phyloP scores from a whole-genome alignment of 2,888 invertebrate species.

The Carterocephalus palaemon region DNA sequence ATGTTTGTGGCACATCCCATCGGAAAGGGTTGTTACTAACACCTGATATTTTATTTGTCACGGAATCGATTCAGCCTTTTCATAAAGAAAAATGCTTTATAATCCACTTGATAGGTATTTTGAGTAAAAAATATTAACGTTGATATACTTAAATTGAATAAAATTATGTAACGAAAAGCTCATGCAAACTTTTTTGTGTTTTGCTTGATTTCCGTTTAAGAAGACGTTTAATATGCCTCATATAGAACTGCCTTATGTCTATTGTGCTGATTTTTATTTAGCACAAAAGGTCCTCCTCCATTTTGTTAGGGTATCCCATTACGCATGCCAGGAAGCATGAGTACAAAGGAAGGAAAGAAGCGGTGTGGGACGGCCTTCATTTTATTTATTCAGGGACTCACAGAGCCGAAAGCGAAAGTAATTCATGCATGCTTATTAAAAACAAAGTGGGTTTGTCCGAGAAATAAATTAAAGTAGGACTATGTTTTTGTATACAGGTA shows the following conservation, averaged over 20 bases:
- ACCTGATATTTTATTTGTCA: no score
- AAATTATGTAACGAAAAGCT: no score
- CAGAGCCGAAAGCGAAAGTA: constrained; percentile 54
- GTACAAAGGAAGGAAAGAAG: constrained; percentile 64
- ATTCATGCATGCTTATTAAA: constrained; percentile 72
- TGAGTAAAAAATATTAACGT: no score
- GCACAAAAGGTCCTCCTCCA: constrained; percentile 57
- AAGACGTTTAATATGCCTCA: constrained; percentile 29
- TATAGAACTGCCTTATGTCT: constrained; percentile 33
- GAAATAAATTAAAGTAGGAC: constrained; percentile 45
- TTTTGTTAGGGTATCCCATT: constrained; percentile 67
- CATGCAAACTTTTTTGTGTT: no score
- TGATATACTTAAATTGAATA: no score
- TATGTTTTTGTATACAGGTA: constrained; percentile 16
- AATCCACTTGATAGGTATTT: no score
- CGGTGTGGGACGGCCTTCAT: constrained; percentile 61
- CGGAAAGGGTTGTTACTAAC: no score
- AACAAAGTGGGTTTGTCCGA: constrained; percentile 55
- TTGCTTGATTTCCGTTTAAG: constrained; percentile 17
- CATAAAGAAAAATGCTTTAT: no score
- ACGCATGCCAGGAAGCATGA: constrained; percentile 66
- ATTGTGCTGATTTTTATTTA: constrained; percentile 63
- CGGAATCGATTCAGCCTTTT: no score
- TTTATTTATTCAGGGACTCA: constrained; percentile 69
- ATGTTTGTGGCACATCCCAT: no score